Percentiles rank a stretch among this genome's conserved stretches.
These are phyloP conservation scores for Pyrgus malvae DNA, from an alignment of 2,888 invertebrate genomes.

Conservation along the genomic window DNA sequence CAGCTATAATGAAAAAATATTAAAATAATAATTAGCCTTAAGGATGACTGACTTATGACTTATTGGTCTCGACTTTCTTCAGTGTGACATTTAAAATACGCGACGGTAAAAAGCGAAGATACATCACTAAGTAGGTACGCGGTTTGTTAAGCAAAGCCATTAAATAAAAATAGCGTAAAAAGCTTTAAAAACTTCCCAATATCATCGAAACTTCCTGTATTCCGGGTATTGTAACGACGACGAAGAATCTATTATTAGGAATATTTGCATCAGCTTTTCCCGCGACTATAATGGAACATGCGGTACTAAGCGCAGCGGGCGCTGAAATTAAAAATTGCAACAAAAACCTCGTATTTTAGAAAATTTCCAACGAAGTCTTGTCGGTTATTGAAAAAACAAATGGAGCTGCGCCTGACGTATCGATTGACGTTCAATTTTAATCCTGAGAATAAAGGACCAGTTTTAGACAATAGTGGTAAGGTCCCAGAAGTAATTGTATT, in stretches of 20 bases:
- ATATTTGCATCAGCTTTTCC: slow-evolving; percentile 20
- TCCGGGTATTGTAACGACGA: too few relatives aligned
- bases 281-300: slow-evolving; percentile 14
- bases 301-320: slow-evolving; percentile 19
- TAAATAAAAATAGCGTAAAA: too few relatives aligned
- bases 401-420: slow-evolving; percentile 59
- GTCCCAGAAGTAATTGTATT: slow-evolving; percentile 34
- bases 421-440: slow-evolving; percentile 79
- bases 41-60: too few relatives aligned
- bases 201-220: too few relatives aligned
- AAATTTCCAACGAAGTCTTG: slow-evolving; percentile 58
- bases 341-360: slow-evolving; percentile 57
- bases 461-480: slow-evolving; percentile 42
- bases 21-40: too few relatives aligned
- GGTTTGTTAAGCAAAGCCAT: too few relatives aligned
- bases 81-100: too few relatives aligned
- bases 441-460: slow-evolving; percentile 51
- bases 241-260: slow-evolving; percentile 20
- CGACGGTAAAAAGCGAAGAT: too few relatives aligned
- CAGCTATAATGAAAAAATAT: too few relatives aligned
- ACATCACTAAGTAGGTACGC: too few relatives aligned
- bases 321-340: slow-evolving; percentile 46
- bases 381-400: slow-evolving; percentile 76
- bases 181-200: too few relatives aligned
- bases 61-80: too few relatives aligned